phyloP scores from a whole-genome alignment of 2,888 invertebrate species.

The Acronicta alni region DNA sequence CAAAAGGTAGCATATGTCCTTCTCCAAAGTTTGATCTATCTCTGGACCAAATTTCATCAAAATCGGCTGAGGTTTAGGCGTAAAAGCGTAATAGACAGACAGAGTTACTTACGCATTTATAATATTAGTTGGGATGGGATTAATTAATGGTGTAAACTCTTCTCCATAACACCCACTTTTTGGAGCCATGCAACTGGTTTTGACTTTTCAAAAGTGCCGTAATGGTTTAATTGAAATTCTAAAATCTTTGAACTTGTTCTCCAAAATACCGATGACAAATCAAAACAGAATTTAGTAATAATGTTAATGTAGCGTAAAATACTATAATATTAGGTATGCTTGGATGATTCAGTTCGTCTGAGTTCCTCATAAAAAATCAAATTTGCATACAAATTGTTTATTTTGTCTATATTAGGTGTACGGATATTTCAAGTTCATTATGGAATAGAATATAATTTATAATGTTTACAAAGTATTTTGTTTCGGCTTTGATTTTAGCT shows the following conservation, averaged over 20 bases:
- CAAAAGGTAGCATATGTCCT: too few relatives aligned
- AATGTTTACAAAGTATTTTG: not conserved
- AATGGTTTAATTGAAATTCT: too few relatives aligned
- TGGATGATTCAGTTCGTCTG: not conserved
- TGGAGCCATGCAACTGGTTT: too few relatives aligned
- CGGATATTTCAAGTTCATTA: not conserved
- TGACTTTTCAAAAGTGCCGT: too few relatives aligned
- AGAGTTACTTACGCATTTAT: too few relatives aligned
- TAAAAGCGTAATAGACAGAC: too few relatives aligned
- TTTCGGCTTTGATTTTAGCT: not conserved
- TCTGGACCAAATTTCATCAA: too few relatives aligned
- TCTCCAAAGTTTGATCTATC: too few relatives aligned
- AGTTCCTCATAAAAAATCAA: not conserved
- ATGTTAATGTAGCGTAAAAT: not conserved
- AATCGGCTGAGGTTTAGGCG: too few relatives aligned
- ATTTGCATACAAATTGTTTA: conserved; percentile 2
- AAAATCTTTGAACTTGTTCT: not conserved
- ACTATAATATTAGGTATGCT: not conserved
- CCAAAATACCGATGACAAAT: not conserved
- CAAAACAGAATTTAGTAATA: not conserved
- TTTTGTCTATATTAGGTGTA: not conserved
- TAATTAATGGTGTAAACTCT: too few relatives aligned
- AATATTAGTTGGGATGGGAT: too few relatives aligned
- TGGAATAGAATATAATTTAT: not conserved
- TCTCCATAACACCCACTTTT: too few relatives aligned